Percentiles rank a stretch among this genome's conserved stretches.
Evolutionary conservation across 2,113 vertebrate species (phyloP).

Genomic region (Orientallactaga bullata): DNA sequence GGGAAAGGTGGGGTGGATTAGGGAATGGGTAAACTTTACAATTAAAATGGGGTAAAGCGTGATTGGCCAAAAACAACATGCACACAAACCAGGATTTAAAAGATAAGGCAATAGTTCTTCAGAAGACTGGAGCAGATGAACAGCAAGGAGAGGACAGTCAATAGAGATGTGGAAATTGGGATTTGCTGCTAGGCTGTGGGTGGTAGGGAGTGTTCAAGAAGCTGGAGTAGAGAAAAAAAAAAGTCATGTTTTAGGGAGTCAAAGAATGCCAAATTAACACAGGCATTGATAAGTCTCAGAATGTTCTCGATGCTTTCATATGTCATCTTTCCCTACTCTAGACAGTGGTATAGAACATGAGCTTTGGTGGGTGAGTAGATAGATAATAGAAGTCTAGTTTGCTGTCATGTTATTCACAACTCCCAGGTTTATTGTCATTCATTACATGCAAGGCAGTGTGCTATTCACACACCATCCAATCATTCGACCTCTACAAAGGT

Average conservation of each 20-base stretch:
- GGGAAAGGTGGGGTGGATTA: not conserved
- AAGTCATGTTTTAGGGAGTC: not conserved
- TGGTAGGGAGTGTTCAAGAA: constrained; percentile 61
- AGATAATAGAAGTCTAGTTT: not conserved
- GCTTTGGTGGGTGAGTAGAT: not conserved
- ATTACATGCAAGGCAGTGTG: not conserved
- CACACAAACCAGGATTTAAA: not conserved
- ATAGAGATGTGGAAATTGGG: constrained; percentile 52
- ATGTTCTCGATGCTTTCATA: not conserved
- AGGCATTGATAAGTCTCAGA: not conserved
- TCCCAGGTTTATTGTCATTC: not conserved
- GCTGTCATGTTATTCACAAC: not conserved
- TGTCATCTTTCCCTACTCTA: not conserved
- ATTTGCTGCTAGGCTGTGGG: constrained; percentile 52
- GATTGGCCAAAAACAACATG: not conserved
- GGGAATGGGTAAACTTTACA: not conserved
- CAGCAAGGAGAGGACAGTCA: not conserved
- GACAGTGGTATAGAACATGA: not conserved
- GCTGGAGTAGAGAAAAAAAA: constrained; percentile 43
- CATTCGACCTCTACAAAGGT: not conserved
- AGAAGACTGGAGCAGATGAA: constrained; percentile 51
- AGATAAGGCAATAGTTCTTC: not conserved
- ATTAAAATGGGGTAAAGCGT: not conserved
- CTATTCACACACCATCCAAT: not conserved
- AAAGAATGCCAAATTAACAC: not conserved